A percentile compares a stretch with the other conserved stretches of the same genome.
phyloP scores from a whole-genome alignment of 1,140 invertebrate genomes.

The Drosophila ficusphila region DNA sequence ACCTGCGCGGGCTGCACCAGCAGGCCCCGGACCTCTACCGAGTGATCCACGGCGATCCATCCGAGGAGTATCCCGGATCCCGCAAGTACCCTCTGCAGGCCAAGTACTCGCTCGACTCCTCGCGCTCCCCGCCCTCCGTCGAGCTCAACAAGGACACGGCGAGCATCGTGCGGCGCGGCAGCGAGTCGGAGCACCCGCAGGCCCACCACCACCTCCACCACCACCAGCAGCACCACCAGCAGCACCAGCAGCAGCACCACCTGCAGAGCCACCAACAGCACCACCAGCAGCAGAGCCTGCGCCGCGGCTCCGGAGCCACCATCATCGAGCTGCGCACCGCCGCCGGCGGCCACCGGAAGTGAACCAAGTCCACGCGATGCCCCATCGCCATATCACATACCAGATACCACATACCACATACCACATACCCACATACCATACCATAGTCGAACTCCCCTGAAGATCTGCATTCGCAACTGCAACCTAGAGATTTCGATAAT shows the following conservation, averaged over 20 bases:
- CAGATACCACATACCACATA: too few species aligned
- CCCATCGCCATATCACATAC: too few species aligned
- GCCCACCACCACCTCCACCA: conserved; percentile 40
- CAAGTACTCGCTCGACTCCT: conserved; percentile 75
- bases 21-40: conserved; percentile 90
- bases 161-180: conserved; percentile 86
- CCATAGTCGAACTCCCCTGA: conserved; percentile 1
- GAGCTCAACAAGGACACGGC: conserved; percentile 84
- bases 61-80: conserved; percentile 54
- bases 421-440: too few species aligned
- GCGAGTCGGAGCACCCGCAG: conserved; percentile 85
- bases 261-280: conserved; percentile 47
- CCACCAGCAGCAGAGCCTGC: conserved; percentile 60
- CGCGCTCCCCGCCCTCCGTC: conserved; percentile 68
- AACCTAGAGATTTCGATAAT: too few species aligned
- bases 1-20: conserved; percentile 89
- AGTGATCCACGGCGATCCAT: conserved; percentile 86
- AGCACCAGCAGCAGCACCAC: conserved; percentile 30
- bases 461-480: too few species aligned
- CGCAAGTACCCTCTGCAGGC: conserved; percentile 66
- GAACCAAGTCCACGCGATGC: too few species aligned
- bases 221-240: conserved; percentile 33
- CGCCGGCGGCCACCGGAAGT: conserved; percentile 51
- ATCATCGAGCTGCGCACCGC: conserved; percentile 61
- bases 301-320: conserved; percentile 60